Evolutionary conservation across 2,888 invertebrate genomes (phyloP).

Genomic region (Eremobia ochroleuca): DNA sequence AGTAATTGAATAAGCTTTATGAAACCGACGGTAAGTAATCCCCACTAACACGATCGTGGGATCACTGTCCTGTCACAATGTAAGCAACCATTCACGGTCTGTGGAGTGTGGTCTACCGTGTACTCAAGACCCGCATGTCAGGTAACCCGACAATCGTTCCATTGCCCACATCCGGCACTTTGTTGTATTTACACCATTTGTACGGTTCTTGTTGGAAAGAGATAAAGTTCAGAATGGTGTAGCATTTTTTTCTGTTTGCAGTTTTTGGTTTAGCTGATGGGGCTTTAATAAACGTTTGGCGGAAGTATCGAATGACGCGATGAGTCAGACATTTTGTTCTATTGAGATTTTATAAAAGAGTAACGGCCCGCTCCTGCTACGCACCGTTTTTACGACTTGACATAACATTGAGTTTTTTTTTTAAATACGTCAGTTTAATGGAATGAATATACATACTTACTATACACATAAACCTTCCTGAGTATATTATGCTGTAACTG

Average conservation of each 20-base stretch:
- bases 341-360: slow-evolving; percentile 54
- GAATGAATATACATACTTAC: background rate
- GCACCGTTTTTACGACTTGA: background rate
- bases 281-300: slow-evolving; percentile 59
- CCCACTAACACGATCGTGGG: slow-evolving; percentile 18
- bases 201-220: background rate
- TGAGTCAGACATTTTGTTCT: slow-evolving; percentile 61
- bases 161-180: slow-evolving; percentile 66
- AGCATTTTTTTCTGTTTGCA: slow-evolving; percentile 37
- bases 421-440: background rate
- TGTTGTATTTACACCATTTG: slow-evolving; percentile 52
- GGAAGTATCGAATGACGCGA: slow-evolving; percentile 66
- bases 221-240: slow-evolving; percentile 34
- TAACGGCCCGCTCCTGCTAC: background rate
- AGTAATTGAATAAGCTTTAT: slow-evolving; percentile 6
- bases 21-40: slow-evolving; percentile 5
- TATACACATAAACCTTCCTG: no score
- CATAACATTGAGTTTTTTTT: background rate
- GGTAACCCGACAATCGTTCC: slow-evolving; percentile 58
- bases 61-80: slow-evolving; percentile 1
- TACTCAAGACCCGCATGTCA: slow-evolving; percentile 61
- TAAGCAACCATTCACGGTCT: slow-evolving; percentile 25
- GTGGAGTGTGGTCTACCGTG: slow-evolving; percentile 38
- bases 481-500: background rate
- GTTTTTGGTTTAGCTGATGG: slow-evolving; percentile 50